Percentiles rank a stretch among this genome's conserved stretches.
These are phyloP conservation scores for Cataglyphis albicans DNA, from an alignment of 2,888 invertebrate genomes.

Conservation along the genomic window DNA sequence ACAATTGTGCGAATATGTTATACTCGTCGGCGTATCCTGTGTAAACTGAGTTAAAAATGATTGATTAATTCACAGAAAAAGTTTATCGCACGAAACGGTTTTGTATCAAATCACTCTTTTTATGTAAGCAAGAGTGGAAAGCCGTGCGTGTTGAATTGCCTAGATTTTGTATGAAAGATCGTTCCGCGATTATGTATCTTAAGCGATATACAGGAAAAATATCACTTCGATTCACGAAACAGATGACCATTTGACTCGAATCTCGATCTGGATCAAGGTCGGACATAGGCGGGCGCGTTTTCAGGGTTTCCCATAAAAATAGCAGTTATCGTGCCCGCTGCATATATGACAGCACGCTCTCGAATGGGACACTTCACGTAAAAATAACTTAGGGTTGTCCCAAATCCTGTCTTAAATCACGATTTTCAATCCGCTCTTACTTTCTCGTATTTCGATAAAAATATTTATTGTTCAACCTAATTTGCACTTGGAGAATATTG, in stretches of 20 bases:
- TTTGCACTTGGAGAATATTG: not conserved
- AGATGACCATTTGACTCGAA: constrained; percentile 19
- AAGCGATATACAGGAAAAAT: constrained; percentile 1
- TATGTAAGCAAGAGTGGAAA: not conserved
- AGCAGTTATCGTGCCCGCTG: constrained; percentile 68
- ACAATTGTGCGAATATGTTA: constrained; percentile 19
- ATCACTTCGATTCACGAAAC: not conserved
- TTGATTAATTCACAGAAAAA: constrained; percentile 32
- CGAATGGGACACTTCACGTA: constrained; percentile 57
- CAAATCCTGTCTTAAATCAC: constrained; percentile 35
- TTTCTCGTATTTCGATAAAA: not conserved
- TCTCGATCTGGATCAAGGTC: constrained; percentile 60
- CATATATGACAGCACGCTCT: constrained; percentile 64
- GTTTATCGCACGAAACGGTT: not conserved
- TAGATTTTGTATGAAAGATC: not conserved
- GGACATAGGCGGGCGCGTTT: constrained; percentile 2
- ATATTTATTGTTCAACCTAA: constrained; percentile 14
- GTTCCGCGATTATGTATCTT: not conserved
- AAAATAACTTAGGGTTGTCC: constrained; percentile 58
- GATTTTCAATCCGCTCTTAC: not conserved
- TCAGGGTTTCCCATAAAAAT: constrained; percentile 75
- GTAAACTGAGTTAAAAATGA: not conserved
- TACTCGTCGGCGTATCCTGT: not conserved
- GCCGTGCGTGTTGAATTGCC: not conserved
- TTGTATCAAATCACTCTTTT: not conserved